Conservation (phyloP, 2,888 invertebrate genomes). For the Drosophila pseudotakahashii region DNA sequence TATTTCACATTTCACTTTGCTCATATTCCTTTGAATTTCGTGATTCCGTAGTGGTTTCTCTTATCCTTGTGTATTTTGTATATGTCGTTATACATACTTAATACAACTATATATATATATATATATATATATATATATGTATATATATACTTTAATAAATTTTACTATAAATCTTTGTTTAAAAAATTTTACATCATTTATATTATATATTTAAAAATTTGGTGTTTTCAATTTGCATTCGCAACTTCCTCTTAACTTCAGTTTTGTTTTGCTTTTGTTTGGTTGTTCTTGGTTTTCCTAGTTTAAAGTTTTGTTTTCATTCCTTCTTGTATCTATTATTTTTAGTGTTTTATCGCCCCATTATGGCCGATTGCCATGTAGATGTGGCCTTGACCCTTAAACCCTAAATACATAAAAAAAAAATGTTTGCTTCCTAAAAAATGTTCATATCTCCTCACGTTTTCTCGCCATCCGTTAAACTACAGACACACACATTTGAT, state of each 20-base stretch:
- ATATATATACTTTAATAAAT: slow-evolving; percentile 61
- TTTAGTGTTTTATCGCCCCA: slow-evolving; percentile 13
- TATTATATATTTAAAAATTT: slow-evolving; percentile 66
- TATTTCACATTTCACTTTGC: slow-evolving; percentile 65
- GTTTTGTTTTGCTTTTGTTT: slow-evolving; percentile 18
- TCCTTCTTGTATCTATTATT: slow-evolving; percentile 8
- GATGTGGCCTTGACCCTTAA: slow-evolving; percentile 62
- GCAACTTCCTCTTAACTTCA: slow-evolving; percentile 51
- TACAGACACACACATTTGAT: slow-evolving; percentile 72
- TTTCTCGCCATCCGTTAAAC: slow-evolving; percentile 32
- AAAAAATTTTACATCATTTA: slow-evolving; percentile 68
- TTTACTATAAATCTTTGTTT: slow-evolving; percentile 74
- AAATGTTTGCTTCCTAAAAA: slow-evolving; percentile 25
- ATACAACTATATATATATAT: slow-evolving; percentile 31
- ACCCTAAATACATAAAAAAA: slow-evolving; percentile 45
- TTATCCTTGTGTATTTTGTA: slow-evolving; percentile 41
- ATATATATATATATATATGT: slow-evolving; percentile 43
- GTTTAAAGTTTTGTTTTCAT: slow-evolving; percentile 27
- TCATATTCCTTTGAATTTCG: slow-evolving; percentile 23
- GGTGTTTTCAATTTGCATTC: slow-evolving; percentile 68
- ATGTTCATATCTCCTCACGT: slow-evolving; percentile 17
- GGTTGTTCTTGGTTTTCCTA: slow-evolving; percentile 37
- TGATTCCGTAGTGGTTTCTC: slow-evolving; percentile 37
- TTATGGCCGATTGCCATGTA: slow-evolving; percentile 65
- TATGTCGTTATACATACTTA: slow-evolving; percentile 40